Base-by-base conservation (phyloP, 2,797 vertebrate species). In the Enteromius fasciolatus region DNA sequence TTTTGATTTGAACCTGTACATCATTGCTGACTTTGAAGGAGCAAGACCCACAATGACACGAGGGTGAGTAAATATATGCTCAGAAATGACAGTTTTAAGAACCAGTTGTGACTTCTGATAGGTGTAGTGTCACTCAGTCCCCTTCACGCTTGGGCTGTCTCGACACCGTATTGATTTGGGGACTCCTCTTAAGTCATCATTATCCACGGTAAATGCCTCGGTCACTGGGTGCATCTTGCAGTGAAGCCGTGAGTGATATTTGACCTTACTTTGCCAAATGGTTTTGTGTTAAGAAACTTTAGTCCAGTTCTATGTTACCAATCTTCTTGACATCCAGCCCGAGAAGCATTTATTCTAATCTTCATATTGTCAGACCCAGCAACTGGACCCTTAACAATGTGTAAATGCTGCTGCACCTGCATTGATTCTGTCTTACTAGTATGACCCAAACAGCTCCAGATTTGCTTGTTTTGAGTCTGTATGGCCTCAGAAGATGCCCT, bases 151-250 rank as follows among this genome's bases (percentile, higher is more conserved):
- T 14, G 39, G 39, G 52, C 78, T 70, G 33, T 78, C 72, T 57
- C 44, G 12, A 80, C 66, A 76, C 31, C 14, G 59, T 83, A 87
- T 87, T 81, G 83, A 87, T 87, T 82, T 39, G 15, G 46, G 76
- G 63, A 79, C 44, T 78, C 75, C 70, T 64, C 79, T 76, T 68
- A 82, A 79, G 83, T 79, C 76, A 81, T 86, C 36, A 80, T 82
- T 87, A 82, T 84, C 76, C 72, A 54, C n/a, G 15, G 57, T 74
- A 78, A 82, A 70, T 72, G 41, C 5, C 39, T 80, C 39, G 59
- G 48, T 63, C 10, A 39, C 50, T 64, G 17, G 28, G 68, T 33
- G 50, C 33, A 48, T 70, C 39, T 59, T 70, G 44, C 39, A 67
- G 8, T 41, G 31, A 79, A 81, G 25, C 33, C 50, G 48, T 74